Evolutionary conservation across 2,797 vertebrate species (phyloP).

Genomic region (Gallinago nigripennis): DNA sequence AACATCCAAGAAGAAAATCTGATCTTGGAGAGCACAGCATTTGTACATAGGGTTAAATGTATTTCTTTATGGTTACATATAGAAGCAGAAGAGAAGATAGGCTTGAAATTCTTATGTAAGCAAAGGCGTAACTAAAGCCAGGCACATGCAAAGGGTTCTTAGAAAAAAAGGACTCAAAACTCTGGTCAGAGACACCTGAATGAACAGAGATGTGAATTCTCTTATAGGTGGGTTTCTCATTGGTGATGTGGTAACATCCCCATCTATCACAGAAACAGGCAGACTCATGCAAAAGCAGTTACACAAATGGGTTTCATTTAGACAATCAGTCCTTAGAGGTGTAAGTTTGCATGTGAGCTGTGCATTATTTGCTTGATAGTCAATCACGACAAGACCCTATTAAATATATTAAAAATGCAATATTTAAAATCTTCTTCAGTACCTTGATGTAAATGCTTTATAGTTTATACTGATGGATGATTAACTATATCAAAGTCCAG

Average conservation of each 20-base stretch:
- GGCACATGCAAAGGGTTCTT: neutral
- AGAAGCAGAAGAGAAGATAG: neutral
- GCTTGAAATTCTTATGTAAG: neutral
- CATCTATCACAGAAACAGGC: neutral
- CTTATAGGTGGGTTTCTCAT: neutral
- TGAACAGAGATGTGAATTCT: neutral
- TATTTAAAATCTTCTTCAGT: neutral
- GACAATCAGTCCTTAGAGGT: neutral
- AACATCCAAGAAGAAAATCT: neutral
- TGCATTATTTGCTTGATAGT: slow-evolving; percentile 1
- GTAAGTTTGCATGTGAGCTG: neutral
- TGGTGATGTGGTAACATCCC: neutral
- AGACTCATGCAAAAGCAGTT: neutral
- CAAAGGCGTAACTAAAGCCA: neutral
- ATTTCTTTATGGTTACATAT: neutral
- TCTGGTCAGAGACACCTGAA: neutral
- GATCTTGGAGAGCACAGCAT: neutral
- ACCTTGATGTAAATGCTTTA: neutral
- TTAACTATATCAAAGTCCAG: neutral
- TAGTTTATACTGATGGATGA: neutral
- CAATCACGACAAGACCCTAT: neutral
- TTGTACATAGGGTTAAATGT: neutral
- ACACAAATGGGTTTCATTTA: slow-evolving; percentile 29
- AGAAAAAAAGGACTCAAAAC: neutral
- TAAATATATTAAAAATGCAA: slow-evolving; percentile 9